Base-by-base conservation (phyloP, 2,113 vertebrate genomes). In the Xiphophorus couchianus region DNA sequence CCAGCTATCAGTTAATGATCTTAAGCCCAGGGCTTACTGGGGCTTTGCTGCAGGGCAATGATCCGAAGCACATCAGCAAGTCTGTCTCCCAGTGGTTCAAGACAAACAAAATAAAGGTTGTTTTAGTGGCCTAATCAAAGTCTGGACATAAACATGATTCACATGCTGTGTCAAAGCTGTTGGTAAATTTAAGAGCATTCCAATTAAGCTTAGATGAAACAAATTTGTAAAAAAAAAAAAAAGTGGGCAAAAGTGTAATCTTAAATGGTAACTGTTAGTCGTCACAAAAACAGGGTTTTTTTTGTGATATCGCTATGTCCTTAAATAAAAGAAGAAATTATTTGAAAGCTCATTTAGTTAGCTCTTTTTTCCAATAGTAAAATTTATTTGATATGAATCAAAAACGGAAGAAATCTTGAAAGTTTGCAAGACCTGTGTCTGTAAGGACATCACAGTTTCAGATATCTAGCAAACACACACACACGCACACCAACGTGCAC, bases 401-500 rank as follows among this genome's bases (percentile, higher is more conserved):
- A 5, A 54, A 22, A 54, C 1, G 2, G 22, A 9, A 54, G 22
- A 58, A n/a, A 58, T 25, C 25, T n/a, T 25, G 25, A 25, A 15
- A 9, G 19, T 25, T 58, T n/a, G 17, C 9, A 25, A n/a, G 51
- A 58, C 17, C 51, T 22, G 22, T 58, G 51, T n/a, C 19, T 58
- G 25, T 54, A 22, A 25, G 48, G 48, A 54, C 48, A 58, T 58
- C 8, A 58, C 51, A 25, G 1, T 58, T 58, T 58, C 25, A 11
- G 25, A 29, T 12, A 33, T 54, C 27, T 31, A 35, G 64, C 35
- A 69, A 80, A 62, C 76, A 33, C 48, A 62, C 80, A n/a, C 48
- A 35, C 33, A 35, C 33, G 10, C 33, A 10, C 33, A n/a, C 30
- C 33, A 1, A 51, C 31, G n/a, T 69, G 48, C 44, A 64, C 76